Percentiles rank a stretch among this genome's conserved stretches.
These are phyloP conservation scores for Dione vanillae DNA, from an alignment of 2,888 invertebrate genomes.

Conservation along the genomic window DNA sequence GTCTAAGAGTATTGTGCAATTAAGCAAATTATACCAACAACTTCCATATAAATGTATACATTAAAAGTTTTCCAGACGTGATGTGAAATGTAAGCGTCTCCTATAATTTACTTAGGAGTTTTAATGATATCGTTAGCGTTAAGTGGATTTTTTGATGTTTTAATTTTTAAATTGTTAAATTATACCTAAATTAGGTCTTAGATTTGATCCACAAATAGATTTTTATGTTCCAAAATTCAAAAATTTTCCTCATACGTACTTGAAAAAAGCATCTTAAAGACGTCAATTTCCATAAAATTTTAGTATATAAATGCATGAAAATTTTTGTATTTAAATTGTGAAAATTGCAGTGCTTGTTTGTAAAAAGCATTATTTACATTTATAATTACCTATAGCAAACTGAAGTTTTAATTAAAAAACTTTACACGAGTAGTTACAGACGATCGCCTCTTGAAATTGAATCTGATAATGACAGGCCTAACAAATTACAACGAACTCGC, in stretches of 20 bases:
- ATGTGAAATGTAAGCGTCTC: slow-evolving; percentile 21
- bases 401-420: slow-evolving; percentile 25
- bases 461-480: slow-evolving; percentile 8
- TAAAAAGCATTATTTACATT: not conserved
- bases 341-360: not conserved
- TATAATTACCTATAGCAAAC: not conserved
- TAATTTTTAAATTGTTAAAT: not conserved
- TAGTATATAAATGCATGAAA: no score
- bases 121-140: slow-evolving; percentile 30
- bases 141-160: not conserved
- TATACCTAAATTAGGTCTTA: not conserved
- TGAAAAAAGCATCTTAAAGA: no score
- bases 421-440: slow-evolving; percentile 8
- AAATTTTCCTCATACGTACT: no score
- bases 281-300: no score
- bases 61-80: slow-evolving; percentile 30
- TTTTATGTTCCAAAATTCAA: no score
- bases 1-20: slow-evolving; percentile 44
- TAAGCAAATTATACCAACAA: slow-evolving; percentile 39
- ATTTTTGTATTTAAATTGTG: not conserved
- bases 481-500: slow-evolving; percentile 2
- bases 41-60: slow-evolving; percentile 32
- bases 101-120: slow-evolving; percentile 28
- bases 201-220: no score
- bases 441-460: slow-evolving; percentile 14